These are phyloP conservation scores for Ceyx margarethae DNA, from an alignment of 2,113 vertebrate genomes.

Conservation along the genomic window DNA sequence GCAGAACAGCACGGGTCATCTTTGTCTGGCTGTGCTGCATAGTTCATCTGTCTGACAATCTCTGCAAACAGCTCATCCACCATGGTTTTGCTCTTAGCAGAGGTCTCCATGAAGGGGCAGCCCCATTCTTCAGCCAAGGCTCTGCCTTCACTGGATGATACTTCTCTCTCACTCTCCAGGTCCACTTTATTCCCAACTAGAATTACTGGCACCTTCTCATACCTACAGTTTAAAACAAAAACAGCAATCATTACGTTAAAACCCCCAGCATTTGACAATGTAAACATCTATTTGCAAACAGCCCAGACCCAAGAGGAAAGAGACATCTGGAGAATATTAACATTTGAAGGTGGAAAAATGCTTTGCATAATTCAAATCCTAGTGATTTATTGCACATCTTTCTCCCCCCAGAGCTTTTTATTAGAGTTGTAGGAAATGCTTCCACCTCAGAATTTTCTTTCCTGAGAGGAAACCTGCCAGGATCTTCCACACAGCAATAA, in stretches of 20 bases:
- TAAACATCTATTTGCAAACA: background rate
- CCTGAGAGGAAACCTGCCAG: background rate
- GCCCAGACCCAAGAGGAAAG: background rate
- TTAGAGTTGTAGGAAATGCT: background rate
- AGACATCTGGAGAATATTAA: background rate
- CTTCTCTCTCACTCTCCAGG: slow-evolving; percentile 96
- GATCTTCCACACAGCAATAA: background rate
- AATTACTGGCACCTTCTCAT: slow-evolving; percentile 98
- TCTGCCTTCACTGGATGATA: slow-evolving; percentile 91
- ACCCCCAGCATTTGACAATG: background rate
- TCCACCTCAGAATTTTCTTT: background rate
- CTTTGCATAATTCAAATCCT: background rate
- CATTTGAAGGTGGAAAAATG: background rate
- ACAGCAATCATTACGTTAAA: background rate
- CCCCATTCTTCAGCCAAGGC: slow-evolving; percentile 98
- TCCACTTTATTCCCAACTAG: slow-evolving; percentile 99
- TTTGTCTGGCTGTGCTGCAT: slow-evolving; percentile 96
- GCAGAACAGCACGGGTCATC: slow-evolving; percentile 98
- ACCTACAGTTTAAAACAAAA: slow-evolving; percentile 75
- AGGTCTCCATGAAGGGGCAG: slow-evolving; percentile 99
- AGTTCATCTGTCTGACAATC: slow-evolving; percentile 99
- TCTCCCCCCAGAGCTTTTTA: background rate
- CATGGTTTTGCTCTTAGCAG: slow-evolving; percentile 99
- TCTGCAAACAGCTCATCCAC: slow-evolving; percentile 99
- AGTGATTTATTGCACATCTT: background rate